Percentiles rank a stretch among this genome's conserved stretches.
Evolutionary conservation across 2,797 vertebrate genomes (phyloP).

Genomic region (Carapus acus): DNA sequence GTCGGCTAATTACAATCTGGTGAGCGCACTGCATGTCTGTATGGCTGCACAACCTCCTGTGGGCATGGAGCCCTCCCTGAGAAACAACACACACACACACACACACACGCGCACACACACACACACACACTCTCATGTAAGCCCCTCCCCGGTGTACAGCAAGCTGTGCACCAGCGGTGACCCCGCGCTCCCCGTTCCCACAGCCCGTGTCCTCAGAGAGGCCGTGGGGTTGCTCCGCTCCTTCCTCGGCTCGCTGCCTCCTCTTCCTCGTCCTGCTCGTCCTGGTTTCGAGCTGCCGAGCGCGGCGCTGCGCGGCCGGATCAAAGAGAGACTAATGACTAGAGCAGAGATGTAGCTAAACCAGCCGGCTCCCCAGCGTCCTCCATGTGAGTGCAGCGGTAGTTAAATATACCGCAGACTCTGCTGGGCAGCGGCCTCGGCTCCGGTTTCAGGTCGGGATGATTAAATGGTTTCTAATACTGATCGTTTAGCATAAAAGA

Average conservation of each 20-base stretch:
- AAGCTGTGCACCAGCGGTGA: conserved; percentile 17
- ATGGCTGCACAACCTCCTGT: conserved; percentile 51
- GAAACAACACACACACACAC: conserved; percentile 46
- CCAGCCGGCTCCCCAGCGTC: conserved; percentile 35
- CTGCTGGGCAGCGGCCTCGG: too few relatives aligned
- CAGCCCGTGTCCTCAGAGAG: conserved; percentile 18
- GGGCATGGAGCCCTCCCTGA: conserved; percentile 50
- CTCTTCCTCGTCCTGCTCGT: conserved; percentile 29
- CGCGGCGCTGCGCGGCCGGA: conserved; percentile 50
- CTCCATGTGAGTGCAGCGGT: conserved; percentile 39
- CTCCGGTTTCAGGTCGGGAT: too few relatives aligned
- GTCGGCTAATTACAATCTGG: conserved; percentile 59
- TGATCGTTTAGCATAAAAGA: too few relatives aligned
- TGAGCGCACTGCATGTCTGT: conserved; percentile 40
- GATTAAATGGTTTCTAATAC: too few relatives aligned
- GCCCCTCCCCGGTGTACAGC: conserved; percentile 37
- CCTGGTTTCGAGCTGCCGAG: conserved; percentile 43
- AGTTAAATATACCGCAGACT: conserved; percentile 48
- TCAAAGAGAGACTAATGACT: conserved; percentile 62
- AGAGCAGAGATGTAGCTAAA: conserved; percentile 45
- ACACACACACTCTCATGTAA: conserved; percentile 11
- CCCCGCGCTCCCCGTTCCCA: conserved; percentile 44
- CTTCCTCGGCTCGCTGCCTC: conserved; percentile 10
- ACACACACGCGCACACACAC: conserved; percentile 11
- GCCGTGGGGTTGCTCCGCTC: neutral